Base-by-base conservation (phyloP, 2,113 vertebrate species). In the Gadus chalcogrammus region DNA sequence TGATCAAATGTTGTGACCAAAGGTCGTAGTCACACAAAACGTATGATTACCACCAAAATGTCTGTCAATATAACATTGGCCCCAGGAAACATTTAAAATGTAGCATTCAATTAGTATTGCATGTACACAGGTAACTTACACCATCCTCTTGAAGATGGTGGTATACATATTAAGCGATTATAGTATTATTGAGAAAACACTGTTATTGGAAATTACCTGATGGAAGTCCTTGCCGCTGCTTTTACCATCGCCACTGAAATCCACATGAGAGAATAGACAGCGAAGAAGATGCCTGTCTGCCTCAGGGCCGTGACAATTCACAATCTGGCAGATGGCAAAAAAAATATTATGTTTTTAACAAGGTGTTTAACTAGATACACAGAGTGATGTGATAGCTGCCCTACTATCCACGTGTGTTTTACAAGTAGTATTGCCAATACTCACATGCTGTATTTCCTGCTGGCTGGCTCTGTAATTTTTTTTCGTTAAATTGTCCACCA, bases 201-300 rank as follows among this genome's bases (percentile, higher is more conserved):
- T 66, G 78, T 79, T 61, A 35, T 35, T 78, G 62, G 58, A 77
- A 76, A 56, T 82, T 97, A 99, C 97, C 97, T 98, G 97, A 93
- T 99, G 97, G 88, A 99, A 99, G 92, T 99, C 97, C 93, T 99
- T 99, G 89, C 97, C 97, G 92, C 97, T 99, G 91, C 97, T 99
- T 99, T 99, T 99, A 99, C 97, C 97, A 99, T 99, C 97, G 95
- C 97, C 97, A 98, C 97, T 99, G 87, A 99, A 99, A 97, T 99
- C 97, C 94, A 99, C 97, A 92, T 99, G 97, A 80, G 97, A 99
- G 94, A 99, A 99, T 92, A 99, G 97, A 94, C 97, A 99, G 96
- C 97, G 97, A 93, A 99, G 90, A 90, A 99, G 94, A 95, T 99
- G 97, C 93, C 97, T 97, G 94, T 99, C 97, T 97, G 97, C 97